Percentiles rank a stretch among this genome's conserved stretches.
Evolutionary conservation across 2,797 vertebrate genomes (phyloP).

Genomic region (Urophycis tenuis): DNA sequence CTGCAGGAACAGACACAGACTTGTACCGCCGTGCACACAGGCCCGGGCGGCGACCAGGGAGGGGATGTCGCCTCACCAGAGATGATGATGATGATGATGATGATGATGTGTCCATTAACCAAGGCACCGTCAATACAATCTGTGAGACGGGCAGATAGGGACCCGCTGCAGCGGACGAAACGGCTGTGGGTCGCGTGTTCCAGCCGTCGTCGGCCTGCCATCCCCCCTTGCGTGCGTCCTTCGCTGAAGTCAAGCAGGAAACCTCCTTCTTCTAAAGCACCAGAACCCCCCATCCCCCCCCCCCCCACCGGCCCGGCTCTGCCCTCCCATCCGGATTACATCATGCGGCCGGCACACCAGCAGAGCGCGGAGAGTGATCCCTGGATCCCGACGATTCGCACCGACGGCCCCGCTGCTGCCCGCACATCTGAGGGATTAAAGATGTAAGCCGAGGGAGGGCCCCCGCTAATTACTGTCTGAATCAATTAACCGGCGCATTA

Average conservation of each 20-base stretch:
- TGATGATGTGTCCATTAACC: constrained; percentile 48
- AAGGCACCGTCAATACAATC: constrained; percentile 44
- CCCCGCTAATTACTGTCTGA: constrained; percentile 51
- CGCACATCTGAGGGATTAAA: constrained; percentile 45
- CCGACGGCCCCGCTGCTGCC: constrained; percentile 30
- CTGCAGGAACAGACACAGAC: constrained; percentile 30
- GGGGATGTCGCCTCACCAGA: too few relatives aligned
- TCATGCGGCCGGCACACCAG: constrained; percentile 14
- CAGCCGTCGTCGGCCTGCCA: too few relatives aligned
- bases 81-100: too few relatives aligned
- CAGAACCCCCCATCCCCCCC: too few relatives aligned
- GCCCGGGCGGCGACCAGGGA: constrained; percentile 39
- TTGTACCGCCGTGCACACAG: constrained; percentile 23
- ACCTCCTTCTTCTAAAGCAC: too few relatives aligned
- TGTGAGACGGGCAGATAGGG: constrained; percentile 20
- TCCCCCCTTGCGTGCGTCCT: too few relatives aligned
- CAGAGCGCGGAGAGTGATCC: too few relatives aligned
- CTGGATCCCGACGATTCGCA: constrained; percentile 26
- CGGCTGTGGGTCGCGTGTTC: constrained; percentile 11
- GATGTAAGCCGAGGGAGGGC: constrained; percentile 31
- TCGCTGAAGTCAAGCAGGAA: background rate
- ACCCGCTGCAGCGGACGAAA: constrained; percentile 16
- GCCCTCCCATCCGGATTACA: constrained; percentile 20
- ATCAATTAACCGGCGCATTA: constrained; percentile 53
- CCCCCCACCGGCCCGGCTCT: background rate